phyloP scores from a whole-genome alignment of 2,113 vertebrate genomes.

The Tilapia sparmanii region DNA sequence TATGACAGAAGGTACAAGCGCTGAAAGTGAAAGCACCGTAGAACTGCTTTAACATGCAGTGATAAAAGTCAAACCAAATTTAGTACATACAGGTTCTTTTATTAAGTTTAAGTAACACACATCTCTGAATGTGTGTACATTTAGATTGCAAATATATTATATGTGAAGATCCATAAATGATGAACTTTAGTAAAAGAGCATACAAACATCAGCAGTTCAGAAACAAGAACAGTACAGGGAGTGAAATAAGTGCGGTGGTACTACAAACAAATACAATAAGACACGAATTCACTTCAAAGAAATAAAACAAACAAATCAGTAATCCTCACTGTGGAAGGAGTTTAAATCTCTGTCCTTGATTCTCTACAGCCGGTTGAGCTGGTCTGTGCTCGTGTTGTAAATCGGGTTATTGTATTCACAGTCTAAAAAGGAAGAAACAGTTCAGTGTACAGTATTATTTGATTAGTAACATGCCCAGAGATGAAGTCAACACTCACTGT shows the following conservation, averaged over 20 bases:
- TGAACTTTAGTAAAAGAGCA: background rate
- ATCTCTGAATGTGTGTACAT: background rate
- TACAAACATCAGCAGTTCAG: background rate
- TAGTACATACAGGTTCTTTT: background rate
- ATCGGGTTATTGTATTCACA: slow-evolving; percentile 60
- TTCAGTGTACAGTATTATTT: background rate
- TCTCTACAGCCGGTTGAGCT: slow-evolving; percentile 7
- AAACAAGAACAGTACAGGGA: background rate
- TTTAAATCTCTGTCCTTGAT: background rate
- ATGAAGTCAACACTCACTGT: slow-evolving; percentile 26
- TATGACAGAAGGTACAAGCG: background rate
- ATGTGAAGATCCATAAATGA: background rate
- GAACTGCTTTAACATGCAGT: background rate
- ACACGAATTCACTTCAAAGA: background rate
- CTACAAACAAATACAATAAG: background rate
- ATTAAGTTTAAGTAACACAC: background rate
- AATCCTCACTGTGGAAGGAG: background rate
- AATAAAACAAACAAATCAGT: background rate
- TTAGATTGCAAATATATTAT: background rate
- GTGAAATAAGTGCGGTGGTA: background rate
- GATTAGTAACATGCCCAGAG: background rate
- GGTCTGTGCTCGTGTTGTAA: slow-evolving; percentile 45
- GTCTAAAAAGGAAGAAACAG: slow-evolving; percentile 8
- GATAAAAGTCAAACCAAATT: background rate
- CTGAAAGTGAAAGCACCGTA: background rate